These are phyloP conservation scores for Aplysia californica DNA, from an alignment of 1,140 invertebrate genomes.

Conservation along the genomic window DNA sequence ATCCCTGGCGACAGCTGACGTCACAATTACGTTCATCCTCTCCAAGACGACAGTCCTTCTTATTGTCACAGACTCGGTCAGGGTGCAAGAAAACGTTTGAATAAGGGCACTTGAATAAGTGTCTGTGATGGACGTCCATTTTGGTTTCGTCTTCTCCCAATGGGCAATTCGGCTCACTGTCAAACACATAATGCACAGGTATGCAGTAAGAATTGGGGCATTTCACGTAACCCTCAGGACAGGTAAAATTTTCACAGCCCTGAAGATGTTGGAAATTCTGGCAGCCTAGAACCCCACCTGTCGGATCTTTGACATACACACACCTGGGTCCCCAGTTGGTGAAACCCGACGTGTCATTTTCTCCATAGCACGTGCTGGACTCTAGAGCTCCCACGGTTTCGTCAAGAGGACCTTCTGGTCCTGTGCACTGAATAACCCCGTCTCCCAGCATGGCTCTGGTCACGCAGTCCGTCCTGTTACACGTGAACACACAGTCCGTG, in stretches of 20 bases:
- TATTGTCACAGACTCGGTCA: not conserved
- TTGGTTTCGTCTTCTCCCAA: conserved; percentile 14
- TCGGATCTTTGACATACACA: conserved; percentile 1
- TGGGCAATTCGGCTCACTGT: not conserved
- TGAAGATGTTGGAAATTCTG: not conserved
- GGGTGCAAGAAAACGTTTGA: not conserved
- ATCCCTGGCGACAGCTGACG: not conserved
- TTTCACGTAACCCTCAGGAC: conserved; percentile 7
- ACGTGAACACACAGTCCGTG: too few species aligned
- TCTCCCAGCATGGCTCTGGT: too few species aligned
- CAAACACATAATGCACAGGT: not conserved
- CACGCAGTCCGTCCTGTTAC: too few species aligned
- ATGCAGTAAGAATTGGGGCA: conserved; percentile 13
- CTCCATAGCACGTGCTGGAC: too few species aligned
- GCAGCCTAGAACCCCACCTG: not conserved
- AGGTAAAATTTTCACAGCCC: not conserved
- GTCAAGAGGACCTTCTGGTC: too few species aligned
- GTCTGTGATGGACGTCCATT: too few species aligned
- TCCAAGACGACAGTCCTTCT: not conserved
- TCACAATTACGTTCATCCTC: conserved; percentile 2
- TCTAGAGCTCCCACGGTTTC: too few species aligned
- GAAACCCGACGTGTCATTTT: too few species aligned
- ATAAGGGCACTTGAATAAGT: not conserved
- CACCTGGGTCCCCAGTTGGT: conserved; percentile 20
- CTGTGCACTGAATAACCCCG: too few species aligned